Conservation (phyloP, 2,888 invertebrate genomes). For the Limnephilus rhombicus region DNA sequence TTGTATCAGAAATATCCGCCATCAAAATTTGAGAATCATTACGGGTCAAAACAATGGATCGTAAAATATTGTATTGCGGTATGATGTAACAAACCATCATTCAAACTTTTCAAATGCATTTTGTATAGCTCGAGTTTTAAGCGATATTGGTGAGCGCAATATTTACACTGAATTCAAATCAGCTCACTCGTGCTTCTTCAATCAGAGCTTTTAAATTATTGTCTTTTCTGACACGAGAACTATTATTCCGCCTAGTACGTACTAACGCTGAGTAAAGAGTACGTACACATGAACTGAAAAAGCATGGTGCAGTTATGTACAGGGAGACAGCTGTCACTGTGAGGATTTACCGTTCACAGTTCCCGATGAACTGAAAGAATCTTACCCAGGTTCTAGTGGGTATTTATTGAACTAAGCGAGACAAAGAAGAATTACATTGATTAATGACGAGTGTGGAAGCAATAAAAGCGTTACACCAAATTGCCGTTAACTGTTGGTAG, state of each 20-base stretch:
- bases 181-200: background rate
- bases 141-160: background rate
- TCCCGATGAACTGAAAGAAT: background rate
- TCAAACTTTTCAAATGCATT: background rate
- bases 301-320: slow-evolving; percentile 29
- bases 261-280: background rate
- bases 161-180: background rate
- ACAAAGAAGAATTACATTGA: slow-evolving; percentile 1
- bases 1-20: background rate
- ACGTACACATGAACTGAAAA: background rate
- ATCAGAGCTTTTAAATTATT: background rate
- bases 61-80: background rate
- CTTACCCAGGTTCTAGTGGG: background rate
- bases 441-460: background rate
- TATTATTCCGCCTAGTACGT: background rate
- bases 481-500: background rate
- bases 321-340: slow-evolving; percentile 22
- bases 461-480: background rate
- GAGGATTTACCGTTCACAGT: slow-evolving; percentile 21
- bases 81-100: background rate
- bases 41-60: background rate
- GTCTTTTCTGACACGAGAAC: background rate
- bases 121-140: background rate
- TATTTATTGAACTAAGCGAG: slow-evolving; percentile 1
- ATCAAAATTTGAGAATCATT: background rate